Evolutionary conservation across 2,888 invertebrate species (phyloP), one percentile per base, ranked within the genome.

Genomic region (Netelia melanura): DNA sequence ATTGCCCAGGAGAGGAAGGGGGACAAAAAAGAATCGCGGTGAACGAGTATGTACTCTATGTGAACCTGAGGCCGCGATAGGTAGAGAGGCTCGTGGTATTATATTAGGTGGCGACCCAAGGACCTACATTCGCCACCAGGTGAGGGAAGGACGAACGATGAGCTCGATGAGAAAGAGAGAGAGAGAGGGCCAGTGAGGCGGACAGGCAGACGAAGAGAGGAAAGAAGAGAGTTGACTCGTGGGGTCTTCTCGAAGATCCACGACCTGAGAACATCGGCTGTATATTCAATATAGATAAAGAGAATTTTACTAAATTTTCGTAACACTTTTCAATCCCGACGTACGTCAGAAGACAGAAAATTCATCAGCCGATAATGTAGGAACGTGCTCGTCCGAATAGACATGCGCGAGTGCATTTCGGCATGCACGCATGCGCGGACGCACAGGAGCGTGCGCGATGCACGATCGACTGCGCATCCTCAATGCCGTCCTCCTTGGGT

Each of bases 51-150:
- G 74, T 70, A 81, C 67, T 62, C 58, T 62, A 43, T 65, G 64
- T 72, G 72, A 72, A 52, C 75, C 70, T 11, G 68, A 75, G 81
- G 81, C 81, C 79, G 58, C 71, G 85, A 79, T 54, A 86, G 84
- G 79, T 74, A 62, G 52, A 76, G 82, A 25, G 44, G 44, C 78
- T 74, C 86, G 61, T 14, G 82, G 82, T 84, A 81, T 83, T 91
- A 90, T 89, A 74, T 80, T 65, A 91, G 89, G 89, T 92, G 91
- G 87, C 91, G 92, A 92, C 91, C 90, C 89, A 88, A 89, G 92
- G 92, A 93, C 93, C 93, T 93, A 93, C 93, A 93, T 93, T 87
- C 82, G 82, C 81, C 75, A 74, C 64, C 64, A 65, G 81, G 75
- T 70, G 81, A 62, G 81, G 81, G 65, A 74, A 58, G 62, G 38